Conservation (phyloP, 2,797 vertebrate genomes). For the Perodicticus potto region DNA sequence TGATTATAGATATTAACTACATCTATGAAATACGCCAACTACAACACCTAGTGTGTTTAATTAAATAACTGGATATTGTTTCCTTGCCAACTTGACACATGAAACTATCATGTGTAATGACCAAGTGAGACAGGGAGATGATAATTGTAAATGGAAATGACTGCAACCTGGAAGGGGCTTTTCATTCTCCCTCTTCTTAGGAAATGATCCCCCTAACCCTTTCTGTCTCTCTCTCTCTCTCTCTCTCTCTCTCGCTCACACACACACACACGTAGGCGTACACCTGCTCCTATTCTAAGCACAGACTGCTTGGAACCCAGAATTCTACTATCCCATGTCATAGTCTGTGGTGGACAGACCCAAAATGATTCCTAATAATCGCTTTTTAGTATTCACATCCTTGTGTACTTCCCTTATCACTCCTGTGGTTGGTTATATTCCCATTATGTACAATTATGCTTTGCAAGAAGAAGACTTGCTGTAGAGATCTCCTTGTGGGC, state of each 20-base stretch:
- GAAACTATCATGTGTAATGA: neutral
- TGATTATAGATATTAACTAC: neutral
- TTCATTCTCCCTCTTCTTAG: neutral
- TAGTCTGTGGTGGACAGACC: neutral
- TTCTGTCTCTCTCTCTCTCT: no score
- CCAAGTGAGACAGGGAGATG: neutral
- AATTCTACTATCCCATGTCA: neutral
- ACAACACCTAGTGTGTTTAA: neutral
- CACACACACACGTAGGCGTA: neutral
- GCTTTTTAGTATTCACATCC: neutral
- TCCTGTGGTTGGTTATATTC: neutral
- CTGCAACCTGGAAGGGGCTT: neutral
- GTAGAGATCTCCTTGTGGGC: neutral
- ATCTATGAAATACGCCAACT: neutral
- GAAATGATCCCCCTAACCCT: neutral
- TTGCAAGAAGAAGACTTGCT: neutral
- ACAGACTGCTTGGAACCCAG: neutral
- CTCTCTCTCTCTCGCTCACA: no score
- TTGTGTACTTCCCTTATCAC: neutral
- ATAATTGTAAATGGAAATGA: neutral
- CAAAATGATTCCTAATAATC: neutral
- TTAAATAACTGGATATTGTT: neutral
- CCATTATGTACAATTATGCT: neutral
- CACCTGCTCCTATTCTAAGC: neutral
- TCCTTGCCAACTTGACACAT: neutral